Evolutionary conservation across 2,888 invertebrate species (phyloP).

Genomic region (Tetragonula carbonaria): DNA sequence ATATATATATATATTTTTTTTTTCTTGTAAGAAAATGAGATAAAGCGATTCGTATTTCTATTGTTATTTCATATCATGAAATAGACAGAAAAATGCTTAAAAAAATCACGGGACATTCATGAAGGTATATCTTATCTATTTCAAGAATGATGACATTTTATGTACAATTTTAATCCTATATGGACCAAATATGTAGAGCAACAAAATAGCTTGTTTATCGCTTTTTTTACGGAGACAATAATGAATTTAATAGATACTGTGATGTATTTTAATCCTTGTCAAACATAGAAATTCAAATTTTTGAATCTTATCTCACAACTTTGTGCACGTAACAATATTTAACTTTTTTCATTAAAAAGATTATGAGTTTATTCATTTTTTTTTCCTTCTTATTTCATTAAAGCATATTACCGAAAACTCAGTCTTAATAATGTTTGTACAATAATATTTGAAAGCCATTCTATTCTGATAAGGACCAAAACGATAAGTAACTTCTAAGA

Average conservation of each 20-base stretch:
- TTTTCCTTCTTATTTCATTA: constrained; percentile 2
- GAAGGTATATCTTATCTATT: constrained; percentile 39
- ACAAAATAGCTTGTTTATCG: constrained; percentile 19
- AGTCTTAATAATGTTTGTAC: constrained; percentile 36
- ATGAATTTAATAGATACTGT: constrained; percentile 10
- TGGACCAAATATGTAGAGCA: constrained; percentile 43
- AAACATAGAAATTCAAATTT: constrained; percentile 23
- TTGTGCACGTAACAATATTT: constrained; percentile 46
- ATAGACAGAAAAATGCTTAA: constrained; percentile 44
- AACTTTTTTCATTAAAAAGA: constrained; percentile 31
- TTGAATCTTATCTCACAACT: constrained; percentile 40
- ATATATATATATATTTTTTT: constrained; percentile 12
- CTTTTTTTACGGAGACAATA: constrained; percentile 1
- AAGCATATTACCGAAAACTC: constrained; percentile 23
- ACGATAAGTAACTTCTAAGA: constrained; percentile 17
- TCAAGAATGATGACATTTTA: constrained; percentile 51
- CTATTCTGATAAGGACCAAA: constrained; percentile 38
- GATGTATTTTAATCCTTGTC: constrained; percentile 27
- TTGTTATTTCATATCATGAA: constrained; percentile 37
- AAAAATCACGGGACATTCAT: constrained; percentile 33
- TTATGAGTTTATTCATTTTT: constrained; percentile 9
- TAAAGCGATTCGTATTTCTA: constrained; percentile 45
- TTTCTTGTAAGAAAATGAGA: constrained; percentile 33
- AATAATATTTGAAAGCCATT: constrained; percentile 5
- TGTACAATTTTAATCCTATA: constrained; percentile 62